Evolutionary conservation across 2,113 vertebrate genomes (phyloP), one percentile per base, ranked within the genome.

Genomic region (Maccullochella peelii): DNA sequence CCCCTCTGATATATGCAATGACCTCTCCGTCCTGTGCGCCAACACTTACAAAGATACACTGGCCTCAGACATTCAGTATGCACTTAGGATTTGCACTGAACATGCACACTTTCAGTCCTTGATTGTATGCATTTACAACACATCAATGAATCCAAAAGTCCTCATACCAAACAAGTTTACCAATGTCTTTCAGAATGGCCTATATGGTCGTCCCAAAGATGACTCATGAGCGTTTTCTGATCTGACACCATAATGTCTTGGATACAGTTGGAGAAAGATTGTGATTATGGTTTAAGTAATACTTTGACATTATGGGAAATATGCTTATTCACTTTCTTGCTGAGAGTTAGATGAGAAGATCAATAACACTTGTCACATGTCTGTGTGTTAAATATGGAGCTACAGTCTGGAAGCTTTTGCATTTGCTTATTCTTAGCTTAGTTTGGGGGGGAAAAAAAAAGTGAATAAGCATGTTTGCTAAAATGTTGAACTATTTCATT

Each of bases 1-100:
- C 40, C 47, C 23, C 47, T 73, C 81, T 78, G 57, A 82, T 92
- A 80, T 89, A 66, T 62, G 67, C 73, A 50, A 30, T 92, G 93
- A 88, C 93, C 89, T 91, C 83, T 84, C 25, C 36, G 25, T 89
- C 69, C 79, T 70, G 47, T 79, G 33, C 52, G 44, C 20, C 8
- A n/a, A 73, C 69, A 38, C 57, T 55, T 40, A 73, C 62, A 78
- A 63, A 86, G 38, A 70, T 61, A 69, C 44, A 58, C 18, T 15
- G 14, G 52, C 18, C 57, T 68, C 50, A 80, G 18, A 75, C 6
- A 59, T 70, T 82, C 16, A 77, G 33, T 38, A 50, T 57, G 70
- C 73, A 82, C 25, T 72, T 52, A 20, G 65, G 65, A 78, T 49
- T 72, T 40, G 54, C n/a, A n/a, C 16, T 61, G 14, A 71, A 21